Percentiles rank a stretch among this genome's conserved stretches.
phyloP scores from a whole-genome alignment of 2,888 invertebrate genomes.

The Tetrapedia diversipes region DNA sequence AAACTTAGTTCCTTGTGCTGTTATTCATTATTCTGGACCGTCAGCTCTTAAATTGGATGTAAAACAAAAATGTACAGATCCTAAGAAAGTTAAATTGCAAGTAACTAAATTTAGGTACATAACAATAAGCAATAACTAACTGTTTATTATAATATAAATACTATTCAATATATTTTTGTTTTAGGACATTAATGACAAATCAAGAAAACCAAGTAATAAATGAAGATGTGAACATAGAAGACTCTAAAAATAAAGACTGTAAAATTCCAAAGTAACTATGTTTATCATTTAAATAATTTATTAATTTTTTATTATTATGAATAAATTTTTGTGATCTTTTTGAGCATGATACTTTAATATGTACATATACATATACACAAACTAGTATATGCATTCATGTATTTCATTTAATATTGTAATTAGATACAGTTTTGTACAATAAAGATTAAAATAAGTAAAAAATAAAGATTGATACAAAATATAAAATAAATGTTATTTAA shows the following conservation, averaged over 20 bases:
- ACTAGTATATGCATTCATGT: constrained; percentile 19
- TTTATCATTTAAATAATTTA: constrained; percentile 67
- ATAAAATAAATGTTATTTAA: constrained; percentile 2
- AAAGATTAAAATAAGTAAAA: constrained; percentile 27
- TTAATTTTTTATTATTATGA: constrained; percentile 15
- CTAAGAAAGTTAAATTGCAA: constrained; percentile 87
- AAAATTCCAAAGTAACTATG: constrained; percentile 74
- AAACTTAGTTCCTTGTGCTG: constrained; percentile 90
- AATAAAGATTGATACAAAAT: constrained; percentile 28
- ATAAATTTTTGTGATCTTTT: constrained; percentile 24
- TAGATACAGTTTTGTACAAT: constrained; percentile 35
- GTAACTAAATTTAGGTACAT: constrained; percentile 88
- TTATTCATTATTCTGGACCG: constrained; percentile 86
- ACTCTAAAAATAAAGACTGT: constrained; percentile 30
- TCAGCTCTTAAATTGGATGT: constrained; percentile 86
- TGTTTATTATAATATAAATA: constrained; percentile 4
- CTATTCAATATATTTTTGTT: constrained; percentile 6
- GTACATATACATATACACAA: constrained; percentile 35
- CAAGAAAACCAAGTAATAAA: constrained; percentile 39
- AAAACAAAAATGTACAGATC: constrained; percentile 86
- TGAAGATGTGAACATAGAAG: constrained; percentile 13
- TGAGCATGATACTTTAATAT: constrained; percentile 45
- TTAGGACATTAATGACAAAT: constrained; percentile 65
- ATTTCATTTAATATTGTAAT: constrained; percentile 35
- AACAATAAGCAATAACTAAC: neutral